phyloP scores from a whole-genome alignment of 2,888 invertebrate genomes.

The Perizoma affinitatum region DNA sequence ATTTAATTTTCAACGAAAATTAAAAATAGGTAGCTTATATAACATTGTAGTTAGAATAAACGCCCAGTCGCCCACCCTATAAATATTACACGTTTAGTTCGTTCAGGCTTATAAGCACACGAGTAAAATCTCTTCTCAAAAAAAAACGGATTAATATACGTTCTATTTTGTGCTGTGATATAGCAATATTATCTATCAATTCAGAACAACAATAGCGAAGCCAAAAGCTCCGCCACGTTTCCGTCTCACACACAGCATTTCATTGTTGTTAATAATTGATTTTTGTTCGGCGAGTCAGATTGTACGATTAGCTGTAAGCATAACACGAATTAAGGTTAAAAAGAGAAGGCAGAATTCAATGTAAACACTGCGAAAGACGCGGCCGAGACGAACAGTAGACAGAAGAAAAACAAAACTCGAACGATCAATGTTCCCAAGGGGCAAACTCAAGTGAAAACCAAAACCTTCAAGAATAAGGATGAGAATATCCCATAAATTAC shows the following conservation, averaged over 20 bases:
- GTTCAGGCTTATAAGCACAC: too few species aligned
- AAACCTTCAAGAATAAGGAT: constrained; percentile 59
- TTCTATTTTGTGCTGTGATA: constrained; percentile 61
- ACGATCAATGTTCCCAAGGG: constrained; percentile 65
- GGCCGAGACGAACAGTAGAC: constrained; percentile 71
- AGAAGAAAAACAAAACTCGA: constrained; percentile 78
- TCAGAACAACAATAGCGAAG: constrained; percentile 67
- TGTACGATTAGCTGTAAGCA: constrained; percentile 59
- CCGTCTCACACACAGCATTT: constrained; percentile 62
- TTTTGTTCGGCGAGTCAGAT: constrained; percentile 59
- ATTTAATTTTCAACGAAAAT: constrained; percentile 27
- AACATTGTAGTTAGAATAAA: constrained; percentile 2
- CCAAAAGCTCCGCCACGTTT: constrained; percentile 62
- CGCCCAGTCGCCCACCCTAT: too few species aligned
- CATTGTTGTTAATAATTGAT: constrained; percentile 73
- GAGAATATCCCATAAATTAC: constrained; percentile 72
- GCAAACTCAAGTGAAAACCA: constrained; percentile 65
- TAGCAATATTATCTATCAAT: constrained; percentile 68
- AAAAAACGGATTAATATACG: too few species aligned
- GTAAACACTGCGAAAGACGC: constrained; percentile 69
- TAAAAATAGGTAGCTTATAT: constrained; percentile 19
- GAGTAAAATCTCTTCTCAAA: too few species aligned
- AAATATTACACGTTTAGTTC: too few species aligned
- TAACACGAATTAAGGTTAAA: constrained; percentile 56
- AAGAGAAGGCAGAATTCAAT: constrained; percentile 66